These are phyloP conservation scores for Phragmatobia fuliginosa DNA, from an alignment of 2,888 invertebrate species.

Conservation along the genomic window DNA sequence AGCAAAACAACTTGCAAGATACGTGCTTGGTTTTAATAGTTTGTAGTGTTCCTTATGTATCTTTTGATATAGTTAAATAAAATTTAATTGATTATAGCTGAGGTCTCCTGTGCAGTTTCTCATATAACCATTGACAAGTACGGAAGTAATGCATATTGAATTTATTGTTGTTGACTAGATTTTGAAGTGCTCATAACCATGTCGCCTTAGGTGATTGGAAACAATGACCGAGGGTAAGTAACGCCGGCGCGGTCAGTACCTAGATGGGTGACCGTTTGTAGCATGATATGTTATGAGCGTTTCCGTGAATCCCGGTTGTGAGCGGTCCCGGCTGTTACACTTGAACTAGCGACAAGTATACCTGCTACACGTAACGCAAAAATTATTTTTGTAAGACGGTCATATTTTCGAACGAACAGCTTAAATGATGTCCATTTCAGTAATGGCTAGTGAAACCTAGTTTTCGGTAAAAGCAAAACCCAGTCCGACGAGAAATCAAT, in stretches of 20 bases:
- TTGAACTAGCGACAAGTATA: background rate
- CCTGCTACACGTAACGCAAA: too few relatives aligned
- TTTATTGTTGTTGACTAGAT: background rate
- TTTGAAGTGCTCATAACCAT: too few relatives aligned
- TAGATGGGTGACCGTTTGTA: too few relatives aligned
- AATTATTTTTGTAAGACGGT: too few relatives aligned
- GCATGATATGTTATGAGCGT: too few relatives aligned
- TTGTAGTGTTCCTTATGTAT: background rate
- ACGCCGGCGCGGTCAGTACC: too few relatives aligned
- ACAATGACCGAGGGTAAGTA: too few relatives aligned
- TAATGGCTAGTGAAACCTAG: slow-evolving; percentile 60
- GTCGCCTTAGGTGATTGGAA: too few relatives aligned
- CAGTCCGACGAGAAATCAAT: slow-evolving; percentile 76
- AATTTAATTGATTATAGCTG: too few relatives aligned
- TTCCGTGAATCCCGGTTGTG: too few relatives aligned
- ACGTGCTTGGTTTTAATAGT: background rate
- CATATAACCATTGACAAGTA: background rate
- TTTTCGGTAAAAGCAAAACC: slow-evolving; percentile 58
- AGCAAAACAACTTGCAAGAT: background rate
- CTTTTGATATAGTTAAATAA: too few relatives aligned
- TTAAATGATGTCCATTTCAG: background rate
- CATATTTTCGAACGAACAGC: slow-evolving; percentile 3
- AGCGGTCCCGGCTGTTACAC: too few relatives aligned
- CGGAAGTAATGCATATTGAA: background rate
- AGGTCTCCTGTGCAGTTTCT: background rate